Conservation (phyloP, 1,140 invertebrate genomes). For the Trichonephila clavipes region DNA sequence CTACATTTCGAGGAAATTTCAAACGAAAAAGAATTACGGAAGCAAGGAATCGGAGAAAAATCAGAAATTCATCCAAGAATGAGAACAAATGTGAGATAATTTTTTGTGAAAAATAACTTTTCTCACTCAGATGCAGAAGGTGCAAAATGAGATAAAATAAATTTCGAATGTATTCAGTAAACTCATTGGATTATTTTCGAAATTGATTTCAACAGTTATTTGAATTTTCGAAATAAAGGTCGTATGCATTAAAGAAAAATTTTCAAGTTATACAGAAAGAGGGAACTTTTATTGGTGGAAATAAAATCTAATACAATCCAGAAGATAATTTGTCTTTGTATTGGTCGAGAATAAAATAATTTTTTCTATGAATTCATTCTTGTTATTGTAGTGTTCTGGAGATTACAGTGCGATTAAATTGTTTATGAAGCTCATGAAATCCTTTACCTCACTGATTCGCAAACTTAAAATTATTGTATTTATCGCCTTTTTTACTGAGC, state of each 20-base stretch:
- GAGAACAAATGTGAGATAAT: too few relatives aligned
- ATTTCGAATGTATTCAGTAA: not conserved
- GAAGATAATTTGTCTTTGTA: not conserved
- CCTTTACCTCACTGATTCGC: not conserved
- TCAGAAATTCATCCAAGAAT: too few relatives aligned
- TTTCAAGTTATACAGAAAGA: not conserved
- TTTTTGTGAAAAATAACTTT: too few relatives aligned
- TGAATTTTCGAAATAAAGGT: not conserved
- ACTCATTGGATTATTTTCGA: not conserved
- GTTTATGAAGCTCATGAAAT: not conserved
- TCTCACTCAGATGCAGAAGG: too few relatives aligned
- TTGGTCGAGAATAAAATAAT: not conserved
- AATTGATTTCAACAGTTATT: not conserved
- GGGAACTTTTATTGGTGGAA: not conserved
- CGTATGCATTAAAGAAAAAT: not conserved
- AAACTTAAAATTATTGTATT: not conserved
- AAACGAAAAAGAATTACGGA: too few relatives aligned
- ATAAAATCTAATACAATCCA: not conserved
- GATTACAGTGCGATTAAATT: not conserved
- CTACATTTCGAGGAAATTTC: too few relatives aligned
- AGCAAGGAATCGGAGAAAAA: too few relatives aligned
- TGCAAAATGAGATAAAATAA: not conserved
- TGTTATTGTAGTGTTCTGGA: not conserved
- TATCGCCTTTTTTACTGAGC: not conserved
- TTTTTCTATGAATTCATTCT: not conserved